Percentiles rank a stretch among this genome's conserved stretches.
Conservation (phyloP, 2,888 invertebrate genomes). For the Netelia melanura region DNA sequence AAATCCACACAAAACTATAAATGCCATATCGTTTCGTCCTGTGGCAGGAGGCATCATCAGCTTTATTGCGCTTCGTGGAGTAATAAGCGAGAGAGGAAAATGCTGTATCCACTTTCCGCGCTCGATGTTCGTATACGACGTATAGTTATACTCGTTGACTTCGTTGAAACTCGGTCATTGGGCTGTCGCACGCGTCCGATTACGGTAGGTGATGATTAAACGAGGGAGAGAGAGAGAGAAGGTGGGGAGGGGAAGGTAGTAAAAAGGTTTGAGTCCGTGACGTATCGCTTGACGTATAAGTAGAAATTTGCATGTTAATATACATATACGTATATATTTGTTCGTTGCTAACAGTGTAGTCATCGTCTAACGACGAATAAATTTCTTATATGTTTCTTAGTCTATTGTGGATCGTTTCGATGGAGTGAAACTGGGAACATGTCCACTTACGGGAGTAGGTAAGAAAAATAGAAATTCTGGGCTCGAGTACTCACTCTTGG, state of each 20-base stretch:
- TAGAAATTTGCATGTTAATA: not conserved
- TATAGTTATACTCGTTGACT: not conserved
- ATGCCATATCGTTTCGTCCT: not conserved
- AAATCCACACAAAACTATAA: not conserved
- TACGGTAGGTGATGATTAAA: slow-evolving; percentile 39
- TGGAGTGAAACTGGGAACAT: not conserved
- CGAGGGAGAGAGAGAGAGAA: slow-evolving; percentile 21
- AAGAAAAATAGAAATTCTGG: slow-evolving; percentile 59
- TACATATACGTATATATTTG: not conserved
- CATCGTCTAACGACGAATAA: not conserved
- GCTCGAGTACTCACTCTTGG: slow-evolving; percentile 53
- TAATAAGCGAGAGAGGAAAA: slow-evolving; percentile 41
- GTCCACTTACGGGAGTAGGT: slow-evolving; percentile 2
- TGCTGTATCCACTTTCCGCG: slow-evolving; percentile 32
- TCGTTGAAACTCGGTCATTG: slow-evolving; percentile 47
- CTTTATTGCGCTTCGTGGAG: slow-evolving; percentile 32
- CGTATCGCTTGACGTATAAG: not conserved
- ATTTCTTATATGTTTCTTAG: not conserved
- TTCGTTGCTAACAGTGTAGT: not conserved
- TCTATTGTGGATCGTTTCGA: not conserved
- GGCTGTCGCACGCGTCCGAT: slow-evolving; percentile 38
- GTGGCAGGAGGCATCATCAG: slow-evolving; percentile 7
- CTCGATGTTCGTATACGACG: not conserved
- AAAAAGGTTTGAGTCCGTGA: slow-evolving; percentile 22
- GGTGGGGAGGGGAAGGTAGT: slow-evolving; percentile 33